Evolutionary conservation across 35 echinoderm and acorn worm genomes (phyloP), one percentile per base, ranked within the genome.

Genomic region (Nesometra sesokonis): DNA sequence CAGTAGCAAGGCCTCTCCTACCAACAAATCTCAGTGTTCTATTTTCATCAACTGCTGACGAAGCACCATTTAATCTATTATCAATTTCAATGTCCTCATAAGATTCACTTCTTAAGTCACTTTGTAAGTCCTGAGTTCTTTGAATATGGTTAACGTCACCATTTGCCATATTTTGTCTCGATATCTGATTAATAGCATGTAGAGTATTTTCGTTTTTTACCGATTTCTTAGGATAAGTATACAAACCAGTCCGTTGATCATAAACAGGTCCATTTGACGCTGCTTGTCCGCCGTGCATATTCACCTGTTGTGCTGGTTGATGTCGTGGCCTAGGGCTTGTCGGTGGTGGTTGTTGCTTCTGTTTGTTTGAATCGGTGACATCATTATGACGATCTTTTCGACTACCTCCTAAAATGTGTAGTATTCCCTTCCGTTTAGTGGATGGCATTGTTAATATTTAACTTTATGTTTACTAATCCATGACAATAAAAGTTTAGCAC

Each of bases 1-100:
- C 91, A 13, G 78, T 80, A 5, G 92, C 83, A 17, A 97, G 80
- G 5, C 95, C 95, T 80, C 95, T 78, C 67, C 87, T 86, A 30
- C 95, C 95, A 0, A 93, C 95, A 85, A 93, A 97, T 34, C 95
- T 34, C 30, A 97, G 76, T 87, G 91, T 93, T 84, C 89, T 86
- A 76, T 97, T 91, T 52, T 97, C 95, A 83, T 89, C 91, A 27
- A 84, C 84, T 17, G 52, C 2, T 13, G 23, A 67, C 23, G 52
- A 67, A 19, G 52, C 52, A 67, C 23, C 23, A 67, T 1, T 67
- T 2, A 11, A 2, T 3, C 52, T 67, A 67, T 27, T 67, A 67
- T 19, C 23, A 67, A 5, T 11, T 2, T 5, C 2, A 19, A 1
- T 67, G 21, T 5, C 0, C 52, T 67, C 23, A 17, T 19, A 2